Evolutionary conservation across 2,797 vertebrate species (phyloP).

Genomic region (Halcyon leucocephala): DNA sequence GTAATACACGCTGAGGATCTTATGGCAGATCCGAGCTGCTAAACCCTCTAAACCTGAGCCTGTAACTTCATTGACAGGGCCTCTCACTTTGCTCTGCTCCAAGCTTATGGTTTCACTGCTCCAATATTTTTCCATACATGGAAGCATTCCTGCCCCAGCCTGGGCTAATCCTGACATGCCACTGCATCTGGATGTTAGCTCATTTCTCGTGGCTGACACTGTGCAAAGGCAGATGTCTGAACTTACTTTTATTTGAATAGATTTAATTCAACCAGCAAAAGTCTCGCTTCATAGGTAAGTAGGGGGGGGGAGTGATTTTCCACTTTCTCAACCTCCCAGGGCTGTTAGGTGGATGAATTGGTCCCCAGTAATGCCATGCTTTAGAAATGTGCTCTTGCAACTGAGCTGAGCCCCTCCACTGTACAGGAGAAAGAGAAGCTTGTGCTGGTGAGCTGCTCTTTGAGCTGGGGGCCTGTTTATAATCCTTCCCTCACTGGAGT

Average conservation of each 20-base stretch:
- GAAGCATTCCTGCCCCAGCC: conserved; percentile 74
- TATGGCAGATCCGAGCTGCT: neutral
- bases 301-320: accelerated
- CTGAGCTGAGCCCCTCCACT: accelerated
- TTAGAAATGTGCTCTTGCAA: neutral
- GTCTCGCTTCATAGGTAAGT: neutral
- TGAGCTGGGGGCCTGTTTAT: neutral
- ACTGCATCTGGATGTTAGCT: conserved; percentile 67
- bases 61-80: conserved; percentile 40
- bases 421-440: neutral
- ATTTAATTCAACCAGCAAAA: neutral
- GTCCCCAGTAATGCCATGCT: neutral
- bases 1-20: conserved; percentile 22
- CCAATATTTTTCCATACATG: conserved; percentile 80
- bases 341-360: neutral
- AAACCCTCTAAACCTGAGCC: conserved; percentile 57
- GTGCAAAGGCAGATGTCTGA: conserved; percentile 63
- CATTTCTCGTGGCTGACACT: conserved; percentile 73
- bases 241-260: conserved; percentile 21
- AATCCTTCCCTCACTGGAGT: neutral
- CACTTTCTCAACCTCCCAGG: neutral
- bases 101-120: conserved; percentile 76
- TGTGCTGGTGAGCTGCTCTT: conserved; percentile 18
- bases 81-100: conserved; percentile 71
- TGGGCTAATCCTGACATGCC: conserved; percentile 59